These are phyloP conservation scores for Tamias sibiricus DNA, from an alignment of 2,113 vertebrate species.

Conservation along the genomic window DNA sequence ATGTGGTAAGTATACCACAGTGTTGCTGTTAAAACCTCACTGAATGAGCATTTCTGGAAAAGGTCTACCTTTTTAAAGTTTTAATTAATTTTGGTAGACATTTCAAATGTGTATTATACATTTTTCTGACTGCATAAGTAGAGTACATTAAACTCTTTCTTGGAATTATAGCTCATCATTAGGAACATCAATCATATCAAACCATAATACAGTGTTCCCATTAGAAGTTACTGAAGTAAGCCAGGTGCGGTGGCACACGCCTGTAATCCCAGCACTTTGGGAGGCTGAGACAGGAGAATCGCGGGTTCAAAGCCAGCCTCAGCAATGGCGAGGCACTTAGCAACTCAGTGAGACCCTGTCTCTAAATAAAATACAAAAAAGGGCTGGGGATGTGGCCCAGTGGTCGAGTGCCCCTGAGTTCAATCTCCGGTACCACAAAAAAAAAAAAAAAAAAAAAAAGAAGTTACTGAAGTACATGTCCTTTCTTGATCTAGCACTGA, in stretches of 20 bases:
- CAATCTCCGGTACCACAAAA: too few species aligned
- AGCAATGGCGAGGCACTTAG: too few species aligned
- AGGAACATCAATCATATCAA: background rate
- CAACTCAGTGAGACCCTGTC: too few species aligned
- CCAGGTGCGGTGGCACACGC: too few species aligned
- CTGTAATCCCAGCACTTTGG: too few species aligned
- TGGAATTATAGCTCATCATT: background rate
- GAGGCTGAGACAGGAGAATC: too few species aligned
- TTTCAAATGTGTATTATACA: background rate
- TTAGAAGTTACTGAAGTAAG: background rate
- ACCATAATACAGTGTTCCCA: background rate
- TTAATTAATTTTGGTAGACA: conserved; percentile 18
- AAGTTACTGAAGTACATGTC: background rate
- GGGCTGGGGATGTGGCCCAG: too few species aligned
- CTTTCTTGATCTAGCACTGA: background rate
- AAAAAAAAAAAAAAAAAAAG: too few species aligned
- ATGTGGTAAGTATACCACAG: background rate
- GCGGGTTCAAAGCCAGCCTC: too few species aligned
- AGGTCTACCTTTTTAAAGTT: background rate
- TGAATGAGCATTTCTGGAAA: conserved; percentile 1
- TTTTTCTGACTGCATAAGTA: background rate
- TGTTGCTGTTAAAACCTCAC: background rate
- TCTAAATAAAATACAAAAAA: too few species aligned
- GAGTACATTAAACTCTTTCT: conserved; percentile 19
- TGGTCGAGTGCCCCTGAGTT: too few species aligned